A percentile compares a stretch with the other conserved stretches of the same genome.
Evolutionary conservation across 2,113 vertebrate genomes (phyloP).

Genomic region (Actenoides hombroni): DNA sequence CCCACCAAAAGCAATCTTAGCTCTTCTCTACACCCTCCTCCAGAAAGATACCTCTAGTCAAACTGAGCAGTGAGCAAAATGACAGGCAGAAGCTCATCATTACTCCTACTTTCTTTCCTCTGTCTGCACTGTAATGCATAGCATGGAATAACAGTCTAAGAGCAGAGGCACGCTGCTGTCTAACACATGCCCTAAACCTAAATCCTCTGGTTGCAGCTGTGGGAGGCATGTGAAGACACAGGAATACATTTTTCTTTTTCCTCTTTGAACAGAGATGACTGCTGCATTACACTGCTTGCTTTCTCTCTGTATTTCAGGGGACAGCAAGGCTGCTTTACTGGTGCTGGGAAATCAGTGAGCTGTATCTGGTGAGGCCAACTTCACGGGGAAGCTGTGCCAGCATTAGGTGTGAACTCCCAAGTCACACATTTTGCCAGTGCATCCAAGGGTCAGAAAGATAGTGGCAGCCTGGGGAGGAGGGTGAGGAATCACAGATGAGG

Average conservation of each 20-base stretch:
- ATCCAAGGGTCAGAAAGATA: constrained; percentile 22
- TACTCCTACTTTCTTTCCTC: not conserved
- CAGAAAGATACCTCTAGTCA: not conserved
- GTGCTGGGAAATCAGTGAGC: not conserved
- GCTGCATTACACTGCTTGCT: not conserved
- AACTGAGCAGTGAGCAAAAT: not conserved
- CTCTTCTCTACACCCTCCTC: not conserved
- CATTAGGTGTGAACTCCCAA: not conserved
- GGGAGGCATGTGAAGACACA: not conserved
- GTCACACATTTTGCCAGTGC: not conserved
- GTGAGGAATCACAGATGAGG: not conserved
- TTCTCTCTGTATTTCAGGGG: not conserved
- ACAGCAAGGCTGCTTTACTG: not conserved
- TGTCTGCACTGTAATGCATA: not conserved
- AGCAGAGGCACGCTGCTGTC: not conserved
- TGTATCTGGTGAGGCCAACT: not conserved
- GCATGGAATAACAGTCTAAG: not conserved
- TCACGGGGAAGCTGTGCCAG: not conserved
- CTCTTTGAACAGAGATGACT: not conserved
- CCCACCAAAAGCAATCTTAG: not conserved
- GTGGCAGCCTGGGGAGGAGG: not conserved
- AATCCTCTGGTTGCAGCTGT: not conserved
- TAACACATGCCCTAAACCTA: not conserved
- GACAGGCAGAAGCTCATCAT: not conserved
- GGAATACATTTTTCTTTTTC: not conserved